A percentile compares a stretch with the other conserved stretches of the same genome.
These are phyloP conservation scores for Thamnophis sirtalis DNA, from an alignment of 2,113 vertebrate species.

Conservation along the genomic window DNA sequence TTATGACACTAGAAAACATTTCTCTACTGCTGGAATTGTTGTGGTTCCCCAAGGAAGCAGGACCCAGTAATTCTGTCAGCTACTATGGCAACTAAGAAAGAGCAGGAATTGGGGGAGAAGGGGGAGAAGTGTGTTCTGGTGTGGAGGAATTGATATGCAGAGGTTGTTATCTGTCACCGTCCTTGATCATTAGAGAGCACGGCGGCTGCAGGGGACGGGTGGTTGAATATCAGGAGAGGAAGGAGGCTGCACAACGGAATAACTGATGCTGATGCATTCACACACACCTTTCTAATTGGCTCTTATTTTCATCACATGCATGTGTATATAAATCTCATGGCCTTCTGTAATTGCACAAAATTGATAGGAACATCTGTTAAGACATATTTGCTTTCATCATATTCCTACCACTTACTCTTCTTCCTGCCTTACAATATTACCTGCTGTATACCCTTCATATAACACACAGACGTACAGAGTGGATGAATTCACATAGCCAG, in stretches of 20 bases:
- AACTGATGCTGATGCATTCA: not conserved
- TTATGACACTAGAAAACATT: conserved; percentile 3
- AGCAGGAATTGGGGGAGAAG: not conserved
- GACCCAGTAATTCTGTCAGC: conserved; percentile 31
- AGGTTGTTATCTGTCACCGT: conserved; percentile 11
- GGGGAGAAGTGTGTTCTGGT: not conserved
- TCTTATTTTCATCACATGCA: not conserved
- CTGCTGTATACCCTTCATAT: not conserved
- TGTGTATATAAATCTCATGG: no score
- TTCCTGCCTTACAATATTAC: not conserved
- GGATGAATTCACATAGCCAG: not conserved
- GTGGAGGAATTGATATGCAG: conserved; percentile 24
- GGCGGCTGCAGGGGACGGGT: not conserved
- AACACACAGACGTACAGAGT: not conserved
- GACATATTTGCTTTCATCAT: conserved; percentile 32
- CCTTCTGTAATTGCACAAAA: not conserved
- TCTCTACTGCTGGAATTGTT: conserved; percentile 11
- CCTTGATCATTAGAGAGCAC: not conserved
- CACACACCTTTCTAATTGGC: not conserved
- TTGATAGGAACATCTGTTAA: not conserved
- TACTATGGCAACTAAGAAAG: conserved; percentile 56
- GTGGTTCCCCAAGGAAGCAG: conserved; percentile 22
- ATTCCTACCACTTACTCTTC: not conserved
- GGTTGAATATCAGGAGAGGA: not conserved
- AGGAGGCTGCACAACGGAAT: not conserved